phyloP scores from a whole-genome alignment of 2,113 vertebrate genomes.

The Pheucticus melanocephalus region DNA sequence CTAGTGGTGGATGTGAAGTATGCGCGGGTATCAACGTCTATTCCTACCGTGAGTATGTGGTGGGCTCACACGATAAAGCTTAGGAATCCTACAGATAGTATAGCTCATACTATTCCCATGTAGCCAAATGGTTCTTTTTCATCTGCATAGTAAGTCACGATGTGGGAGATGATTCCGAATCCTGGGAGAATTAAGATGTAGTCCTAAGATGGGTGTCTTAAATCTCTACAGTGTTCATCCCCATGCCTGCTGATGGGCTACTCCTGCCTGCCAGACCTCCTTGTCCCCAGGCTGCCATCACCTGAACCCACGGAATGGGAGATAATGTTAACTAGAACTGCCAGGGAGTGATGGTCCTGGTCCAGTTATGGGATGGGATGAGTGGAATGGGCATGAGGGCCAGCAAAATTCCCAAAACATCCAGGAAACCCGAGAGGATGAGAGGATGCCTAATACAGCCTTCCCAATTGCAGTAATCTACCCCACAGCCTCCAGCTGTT shows the following conservation, averaged over 20 bases:
- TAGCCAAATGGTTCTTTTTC: too few relatives aligned
- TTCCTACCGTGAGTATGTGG: too few relatives aligned
- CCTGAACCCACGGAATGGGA: fast-evolving
- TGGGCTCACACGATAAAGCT: too few relatives aligned
- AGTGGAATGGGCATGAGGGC: fast-evolving
- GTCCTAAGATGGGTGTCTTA: too few relatives aligned
- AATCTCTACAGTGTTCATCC: not conserved
- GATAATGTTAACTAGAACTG: not conserved
- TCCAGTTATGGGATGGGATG: not conserved
- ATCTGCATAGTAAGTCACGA: too few relatives aligned
- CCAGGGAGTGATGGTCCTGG: not conserved
- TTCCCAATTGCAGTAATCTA: too few relatives aligned
- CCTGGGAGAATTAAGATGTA: too few relatives aligned
- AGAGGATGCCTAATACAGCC: not conserved
- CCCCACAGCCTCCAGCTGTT: not conserved
- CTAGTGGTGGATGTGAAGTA: too few relatives aligned
- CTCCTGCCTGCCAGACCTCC: not conserved
- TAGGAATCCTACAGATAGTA: too few relatives aligned
- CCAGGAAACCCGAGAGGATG: not conserved
- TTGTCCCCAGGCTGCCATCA: not conserved
- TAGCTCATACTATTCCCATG: too few relatives aligned
- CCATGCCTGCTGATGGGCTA: not conserved
- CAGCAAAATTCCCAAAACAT: not conserved
- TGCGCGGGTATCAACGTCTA: too few relatives aligned
- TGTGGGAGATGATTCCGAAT: too few relatives aligned